phyloP scores from a whole-genome alignment of 2,113 vertebrate species.

The Ailuropoda melanoleuca region DNA sequence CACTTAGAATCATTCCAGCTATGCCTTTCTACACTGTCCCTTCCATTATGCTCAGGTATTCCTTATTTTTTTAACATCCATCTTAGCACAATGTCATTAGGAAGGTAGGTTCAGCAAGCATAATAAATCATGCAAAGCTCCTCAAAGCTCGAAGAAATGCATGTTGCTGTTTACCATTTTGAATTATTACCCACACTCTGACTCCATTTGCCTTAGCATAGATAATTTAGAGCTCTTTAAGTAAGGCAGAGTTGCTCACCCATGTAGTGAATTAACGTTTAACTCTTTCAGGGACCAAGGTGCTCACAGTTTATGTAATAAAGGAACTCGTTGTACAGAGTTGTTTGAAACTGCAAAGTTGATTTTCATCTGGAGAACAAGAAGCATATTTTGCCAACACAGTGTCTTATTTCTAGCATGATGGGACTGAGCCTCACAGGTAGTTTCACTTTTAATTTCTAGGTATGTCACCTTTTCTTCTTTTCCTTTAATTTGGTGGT shows the following conservation, averaged over 20 bases:
- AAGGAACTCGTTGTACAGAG: background rate
- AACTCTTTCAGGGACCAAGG: background rate
- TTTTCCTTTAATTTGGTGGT: background rate
- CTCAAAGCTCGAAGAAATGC: background rate
- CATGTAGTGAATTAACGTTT: background rate
- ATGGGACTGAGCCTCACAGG: background rate
- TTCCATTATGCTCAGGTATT: background rate
- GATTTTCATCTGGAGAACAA: background rate
- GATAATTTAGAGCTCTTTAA: conserved; percentile 3
- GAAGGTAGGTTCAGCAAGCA: background rate
- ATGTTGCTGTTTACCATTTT: background rate
- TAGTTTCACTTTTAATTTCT: background rate
- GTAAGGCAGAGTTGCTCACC: background rate
- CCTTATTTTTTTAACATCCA: background rate
- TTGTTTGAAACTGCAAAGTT: background rate
- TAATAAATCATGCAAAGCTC: background rate
- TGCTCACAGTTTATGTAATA: background rate
- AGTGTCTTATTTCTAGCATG: background rate
- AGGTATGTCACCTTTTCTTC: rapidly evolving
- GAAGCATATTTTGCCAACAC: background rate
- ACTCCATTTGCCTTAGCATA: background rate
- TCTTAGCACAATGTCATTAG: background rate
- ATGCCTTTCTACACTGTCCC: background rate
- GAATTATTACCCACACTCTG: background rate
- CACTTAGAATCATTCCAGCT: background rate